Conservation (phyloP, 2,113 vertebrate species). For the Choloepus hoffmanni region DNA sequence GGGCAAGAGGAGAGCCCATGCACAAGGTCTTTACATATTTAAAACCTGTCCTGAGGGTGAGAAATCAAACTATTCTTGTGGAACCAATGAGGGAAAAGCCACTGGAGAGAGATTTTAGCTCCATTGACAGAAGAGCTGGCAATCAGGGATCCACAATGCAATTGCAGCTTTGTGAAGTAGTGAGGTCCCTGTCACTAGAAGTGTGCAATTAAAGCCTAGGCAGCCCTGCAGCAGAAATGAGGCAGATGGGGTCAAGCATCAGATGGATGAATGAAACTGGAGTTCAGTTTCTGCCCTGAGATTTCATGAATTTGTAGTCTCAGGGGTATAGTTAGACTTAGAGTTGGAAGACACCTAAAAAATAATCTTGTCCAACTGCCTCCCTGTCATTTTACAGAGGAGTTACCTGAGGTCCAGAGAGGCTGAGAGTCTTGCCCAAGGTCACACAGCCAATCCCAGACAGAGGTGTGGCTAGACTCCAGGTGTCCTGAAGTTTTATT, state of each 20-base stretch:
- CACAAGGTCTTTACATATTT: neutral
- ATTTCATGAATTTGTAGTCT: neutral
- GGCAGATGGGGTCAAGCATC: neutral
- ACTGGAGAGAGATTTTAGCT: neutral
- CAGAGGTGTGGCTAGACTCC: neutral
- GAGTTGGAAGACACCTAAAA: neutral
- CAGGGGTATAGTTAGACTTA: neutral
- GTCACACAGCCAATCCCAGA: neutral
- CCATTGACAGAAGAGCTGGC: neutral
- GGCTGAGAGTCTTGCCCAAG: neutral
- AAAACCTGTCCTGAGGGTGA: neutral
- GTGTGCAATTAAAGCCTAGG: neutral
- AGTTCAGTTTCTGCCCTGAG: neutral
- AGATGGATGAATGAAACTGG: neutral
- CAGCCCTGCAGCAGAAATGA: accelerated
- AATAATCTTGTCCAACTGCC: neutral
- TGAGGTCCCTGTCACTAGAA: neutral
- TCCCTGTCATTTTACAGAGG: neutral
- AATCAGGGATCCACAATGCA: neutral
- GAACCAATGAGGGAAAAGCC: neutral
- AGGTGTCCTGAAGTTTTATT: neutral
- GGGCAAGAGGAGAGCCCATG: neutral
- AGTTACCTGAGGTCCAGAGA: neutral
- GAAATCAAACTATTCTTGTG: neutral
- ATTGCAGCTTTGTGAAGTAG: neutral